Base-by-base conservation (phyloP, 2,113 vertebrate genomes). In the Myotis brandtii region DNA sequence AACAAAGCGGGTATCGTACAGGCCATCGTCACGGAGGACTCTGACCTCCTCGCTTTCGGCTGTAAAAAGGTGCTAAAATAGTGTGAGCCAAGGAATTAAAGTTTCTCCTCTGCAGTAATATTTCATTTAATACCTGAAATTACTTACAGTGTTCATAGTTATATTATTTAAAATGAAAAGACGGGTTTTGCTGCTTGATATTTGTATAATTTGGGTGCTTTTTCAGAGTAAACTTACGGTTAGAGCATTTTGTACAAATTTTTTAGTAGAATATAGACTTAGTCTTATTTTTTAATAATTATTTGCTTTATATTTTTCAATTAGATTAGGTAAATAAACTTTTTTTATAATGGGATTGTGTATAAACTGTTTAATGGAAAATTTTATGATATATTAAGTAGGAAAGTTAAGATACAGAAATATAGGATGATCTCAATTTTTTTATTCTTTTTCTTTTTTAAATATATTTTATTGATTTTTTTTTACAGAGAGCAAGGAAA, bases 21-120 rank as follows among this genome's bases (percentile, higher is more conserved):
- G 85, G 99, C 99, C 5, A 98, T 99, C 88, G 99, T 99, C 97
- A 99, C 99, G 0, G 99, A 99, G 96, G 99, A 99, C 96, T 99
- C 99, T 0, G 99, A 99, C 95, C 99, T 99, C 92, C 98, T 99
- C 79, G 99, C 99, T 10, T 99, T 99, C 90, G 99, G 99, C 96
- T 99, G 99, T 97, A 99, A 99, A 98, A 99, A 99, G 99, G 99
- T 99, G 98, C 50, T 30, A 30, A 30, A 30, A 14, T 13, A 64
- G 37, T 56, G 0, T 40, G 62, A 46, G 54, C 32, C 6, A 40
- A 34, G 37, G 43, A 46, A 27, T 43, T 89, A 1, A 79, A 54
- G 10, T 27, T 48, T 64, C 91, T 59, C 40, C 12, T 76, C 14
- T 46, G 12, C 6, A 16, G 23, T 34, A 62, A 43, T 64, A 73